Base-by-base conservation (phyloP, 2,888 invertebrate genomes). In the Euclidia mi region DNA sequence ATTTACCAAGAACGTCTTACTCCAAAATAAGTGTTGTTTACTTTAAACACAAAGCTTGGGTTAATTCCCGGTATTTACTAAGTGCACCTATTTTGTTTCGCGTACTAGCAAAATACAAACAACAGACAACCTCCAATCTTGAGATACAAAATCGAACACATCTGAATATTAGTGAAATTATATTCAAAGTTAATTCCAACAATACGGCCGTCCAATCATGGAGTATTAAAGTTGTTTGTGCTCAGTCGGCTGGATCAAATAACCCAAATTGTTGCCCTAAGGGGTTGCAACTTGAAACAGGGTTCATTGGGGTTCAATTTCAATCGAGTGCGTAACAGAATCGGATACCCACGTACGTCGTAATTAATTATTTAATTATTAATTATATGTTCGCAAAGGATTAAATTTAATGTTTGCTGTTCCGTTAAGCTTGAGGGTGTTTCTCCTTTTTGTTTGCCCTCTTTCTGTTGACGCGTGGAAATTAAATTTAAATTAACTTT, bases 301-400 rank as follows among this genome's bases (percentile, higher is more conserved):
- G 65, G 71, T 56, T 51, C 53, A 29, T 10, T 18, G 14, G 28
- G 53, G 52, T 60, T 60, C 45, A 44, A 40, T 48, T 44, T 12
- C 32, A 10, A 12, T 11, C 6, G 20, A 25, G 15, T 11, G 20
- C 18, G 35, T 28, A 20, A 51, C 61, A 56, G 51, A 71, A 70
- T 63, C 47, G 55, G 72, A 71, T 71, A 69, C 72, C 56, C 29
- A 46, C 45, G 37, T 48, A 48, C 51, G 52, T 63, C 55, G 46
- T 71, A 76, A 78, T 78, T 76, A 78, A 78, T 78, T 76, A 78
- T 78, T 75, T 75, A 78, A 76, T 78, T 73, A 78, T 64, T 68
- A 78, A 78, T 78, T 78, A 74, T 64, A 49, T 65, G 43, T 60
- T 53, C 52, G 57, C 58, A 55, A 68, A 52, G 68, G 71, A 60